phyloP scores from a whole-genome alignment of 1,140 invertebrate genomes.

The Procambarus clarkii region DNA sequence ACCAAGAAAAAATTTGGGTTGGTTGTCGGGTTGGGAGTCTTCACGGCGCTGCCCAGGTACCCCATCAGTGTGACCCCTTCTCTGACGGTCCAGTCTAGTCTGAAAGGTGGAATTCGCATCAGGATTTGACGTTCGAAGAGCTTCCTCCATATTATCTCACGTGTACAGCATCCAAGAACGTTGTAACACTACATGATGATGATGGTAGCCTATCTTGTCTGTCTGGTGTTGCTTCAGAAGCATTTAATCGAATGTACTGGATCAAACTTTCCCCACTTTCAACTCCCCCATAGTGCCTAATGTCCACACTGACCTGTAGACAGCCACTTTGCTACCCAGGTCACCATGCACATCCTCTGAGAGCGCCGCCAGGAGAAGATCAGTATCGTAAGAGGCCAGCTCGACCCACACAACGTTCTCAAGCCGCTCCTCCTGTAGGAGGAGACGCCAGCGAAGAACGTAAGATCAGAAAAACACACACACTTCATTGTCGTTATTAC shows the following conservation, averaged over 20 bases:
- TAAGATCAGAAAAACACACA: no score
- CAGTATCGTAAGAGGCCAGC: neutral
- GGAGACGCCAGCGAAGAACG: no score
- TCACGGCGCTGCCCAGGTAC: neutral
- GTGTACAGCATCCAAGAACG: no score
- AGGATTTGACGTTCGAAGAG: no score
- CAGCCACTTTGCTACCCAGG: neutral
- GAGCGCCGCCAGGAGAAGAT: slow-evolving; percentile 12
- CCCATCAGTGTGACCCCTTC: slow-evolving; percentile 2
- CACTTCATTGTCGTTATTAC: no score
- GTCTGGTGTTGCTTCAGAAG: no score
- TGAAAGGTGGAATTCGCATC: neutral
- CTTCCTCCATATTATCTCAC: no score
- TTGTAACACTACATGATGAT: no score
- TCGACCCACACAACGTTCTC: slow-evolving; percentile 27
- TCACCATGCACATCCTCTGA: neutral
- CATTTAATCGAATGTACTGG: no score
- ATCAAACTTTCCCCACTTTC: no score
- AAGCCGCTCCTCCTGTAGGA: neutral
- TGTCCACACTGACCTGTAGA: slow-evolving; percentile 2
- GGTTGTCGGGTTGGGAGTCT: neutral
- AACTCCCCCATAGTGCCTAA: neutral
- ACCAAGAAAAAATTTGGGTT: neutral
- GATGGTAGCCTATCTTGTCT: no score
- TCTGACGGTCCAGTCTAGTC: slow-evolving; percentile 2